These are phyloP conservation scores for Heterodera carotae DNA, from an alignment of 1,140 invertebrate species.

Conservation along the genomic window DNA sequence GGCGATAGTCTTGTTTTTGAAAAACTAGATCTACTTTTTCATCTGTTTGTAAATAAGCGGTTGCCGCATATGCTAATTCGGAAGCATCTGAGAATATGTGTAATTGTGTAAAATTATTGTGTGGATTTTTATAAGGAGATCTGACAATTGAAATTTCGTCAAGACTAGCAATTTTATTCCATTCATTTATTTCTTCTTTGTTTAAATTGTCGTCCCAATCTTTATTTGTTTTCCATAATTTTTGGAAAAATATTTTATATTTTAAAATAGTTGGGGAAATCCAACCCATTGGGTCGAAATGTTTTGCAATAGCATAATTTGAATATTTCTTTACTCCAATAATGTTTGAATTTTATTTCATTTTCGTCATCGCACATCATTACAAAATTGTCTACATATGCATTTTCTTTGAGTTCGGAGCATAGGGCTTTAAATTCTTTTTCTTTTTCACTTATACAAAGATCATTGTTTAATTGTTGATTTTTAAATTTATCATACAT, in stretches of 20 bases:
- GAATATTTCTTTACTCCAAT: too few relatives aligned
- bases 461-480: not conserved
- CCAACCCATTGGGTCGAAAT: too few relatives aligned
- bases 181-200: too few relatives aligned
- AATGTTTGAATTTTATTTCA: not conserved
- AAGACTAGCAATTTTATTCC: too few relatives aligned
- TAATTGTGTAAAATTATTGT: not conserved
- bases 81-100: not conserved
- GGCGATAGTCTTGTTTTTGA: not conserved
- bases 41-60: not conserved
- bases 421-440: not conserved
- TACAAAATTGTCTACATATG: not conserved
- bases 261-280: too few relatives aligned
- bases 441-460: not conserved
- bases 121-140: not conserved
- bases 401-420: not conserved
- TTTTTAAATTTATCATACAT: not conserved
- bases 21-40: not conserved
- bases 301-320: too few relatives aligned
- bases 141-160: too few relatives aligned
- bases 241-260: too few relatives aligned
- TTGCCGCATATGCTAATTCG: too few relatives aligned
- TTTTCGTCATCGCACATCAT: not conserved
- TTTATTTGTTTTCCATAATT: too few relatives aligned
- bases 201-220: too few relatives aligned